Conservation (phyloP, 2,113 vertebrate genomes). For the Morone saxatilis region DNA sequence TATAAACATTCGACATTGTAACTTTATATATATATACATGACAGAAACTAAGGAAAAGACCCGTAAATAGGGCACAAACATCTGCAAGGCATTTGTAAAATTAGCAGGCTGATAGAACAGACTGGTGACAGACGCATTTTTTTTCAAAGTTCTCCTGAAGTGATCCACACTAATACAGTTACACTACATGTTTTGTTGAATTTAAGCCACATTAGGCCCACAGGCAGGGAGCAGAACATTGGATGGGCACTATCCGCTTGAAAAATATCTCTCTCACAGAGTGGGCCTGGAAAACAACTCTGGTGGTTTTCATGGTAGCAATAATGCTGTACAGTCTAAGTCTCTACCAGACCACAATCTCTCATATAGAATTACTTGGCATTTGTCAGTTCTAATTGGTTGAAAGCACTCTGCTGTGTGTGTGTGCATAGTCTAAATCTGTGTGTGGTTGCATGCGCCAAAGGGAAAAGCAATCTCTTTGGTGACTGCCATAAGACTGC, state of each 20-base stretch:
- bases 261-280: slow-evolving; percentile 57
- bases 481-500: slow-evolving; percentile 32
- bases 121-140: background rate
- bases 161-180: background rate
- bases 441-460: slow-evolving; percentile 35
- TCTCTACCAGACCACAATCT: slow-evolving; percentile 59
- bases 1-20: too few species aligned
- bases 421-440: slow-evolving; percentile 31
- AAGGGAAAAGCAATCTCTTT: slow-evolving; percentile 45
- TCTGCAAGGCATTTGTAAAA: background rate
- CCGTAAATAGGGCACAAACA: background rate
- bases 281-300: slow-evolving; percentile 63
- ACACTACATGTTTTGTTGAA: slow-evolving; percentile 17
- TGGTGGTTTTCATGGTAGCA: slow-evolving; percentile 63
- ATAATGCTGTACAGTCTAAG: slow-evolving; percentile 46
- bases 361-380: slow-evolving; percentile 64
- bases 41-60: background rate
- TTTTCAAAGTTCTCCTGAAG: background rate
- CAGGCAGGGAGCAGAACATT: slow-evolving; percentile 35
- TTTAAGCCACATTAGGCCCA: slow-evolving; percentile 36
- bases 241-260: slow-evolving; percentile 1
- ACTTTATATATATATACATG: too few species aligned
- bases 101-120: background rate
- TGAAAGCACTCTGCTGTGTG: slow-evolving; percentile 30
- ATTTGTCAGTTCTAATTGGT: slow-evolving; percentile 59